These are phyloP conservation scores for Todiramphus chloris DNA, from an alignment of 2,113 vertebrate species.

Conservation along the genomic window DNA sequence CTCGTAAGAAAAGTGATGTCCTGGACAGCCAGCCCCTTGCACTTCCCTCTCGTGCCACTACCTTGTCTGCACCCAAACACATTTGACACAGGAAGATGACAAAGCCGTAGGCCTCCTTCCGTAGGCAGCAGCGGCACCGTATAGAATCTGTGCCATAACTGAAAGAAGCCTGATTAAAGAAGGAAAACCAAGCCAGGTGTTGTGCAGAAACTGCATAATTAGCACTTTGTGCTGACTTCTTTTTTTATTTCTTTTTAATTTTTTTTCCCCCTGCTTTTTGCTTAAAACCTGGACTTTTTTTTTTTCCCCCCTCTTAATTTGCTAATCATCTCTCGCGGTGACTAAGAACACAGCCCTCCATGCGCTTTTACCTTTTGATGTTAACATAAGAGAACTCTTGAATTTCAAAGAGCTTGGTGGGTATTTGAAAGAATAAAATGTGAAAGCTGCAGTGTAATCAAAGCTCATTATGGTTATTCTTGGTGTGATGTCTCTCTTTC, in stretches of 20 bases:
- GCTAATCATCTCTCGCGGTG: constrained; percentile 74
- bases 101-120: background rate
- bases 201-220: constrained; percentile 74
- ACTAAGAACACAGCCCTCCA: constrained; percentile 58
- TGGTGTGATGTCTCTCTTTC: constrained; percentile 66
- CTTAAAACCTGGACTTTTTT: constrained; percentile 58
- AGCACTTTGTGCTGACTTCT: constrained; percentile 68
- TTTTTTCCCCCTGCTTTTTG: background rate
- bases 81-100: background rate
- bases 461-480: constrained; percentile 82
- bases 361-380: constrained; percentile 78
- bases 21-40: background rate
- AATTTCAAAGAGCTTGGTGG: constrained; percentile 80
- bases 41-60: background rate
- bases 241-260: background rate
- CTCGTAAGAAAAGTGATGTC: background rate
- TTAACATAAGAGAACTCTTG: constrained; percentile 79
- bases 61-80: background rate
- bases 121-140: background rate
- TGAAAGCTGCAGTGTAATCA: constrained; percentile 74
- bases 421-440: constrained; percentile 73
- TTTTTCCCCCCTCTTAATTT: constrained; percentile 34
- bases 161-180: constrained; percentile 65
- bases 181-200: constrained; percentile 76
- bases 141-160: background rate